Conservation (phyloP, 2,888 invertebrate species). For the Trachelus iudaicus region DNA sequence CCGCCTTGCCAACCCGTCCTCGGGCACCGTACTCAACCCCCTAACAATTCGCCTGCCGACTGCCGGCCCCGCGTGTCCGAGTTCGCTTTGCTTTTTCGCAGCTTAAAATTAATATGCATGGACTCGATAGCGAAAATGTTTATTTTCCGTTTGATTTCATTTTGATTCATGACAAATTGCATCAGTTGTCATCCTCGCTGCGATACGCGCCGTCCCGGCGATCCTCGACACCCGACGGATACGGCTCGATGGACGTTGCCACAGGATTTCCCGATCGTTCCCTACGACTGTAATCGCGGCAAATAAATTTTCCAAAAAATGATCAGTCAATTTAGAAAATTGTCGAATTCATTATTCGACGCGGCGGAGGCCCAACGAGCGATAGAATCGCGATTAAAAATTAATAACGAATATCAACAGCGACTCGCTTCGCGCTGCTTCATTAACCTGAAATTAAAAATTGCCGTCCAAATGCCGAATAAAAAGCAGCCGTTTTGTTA, state of each 20-base stretch:
- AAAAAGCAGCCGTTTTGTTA: constrained; percentile 35
- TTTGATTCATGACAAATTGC: constrained; percentile 63
- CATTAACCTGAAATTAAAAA: constrained; percentile 59
- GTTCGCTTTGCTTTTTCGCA: constrained; percentile 56
- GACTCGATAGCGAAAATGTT: constrained; percentile 59
- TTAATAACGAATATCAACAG: constrained; percentile 64
- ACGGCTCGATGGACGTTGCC: neutral
- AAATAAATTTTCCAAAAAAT: neutral
- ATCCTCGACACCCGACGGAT: neutral
- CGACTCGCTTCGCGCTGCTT: constrained; percentile 43
- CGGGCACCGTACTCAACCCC: neutral
- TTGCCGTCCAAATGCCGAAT: constrained; percentile 50
- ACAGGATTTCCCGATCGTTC: neutral
- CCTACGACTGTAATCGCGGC: neutral
- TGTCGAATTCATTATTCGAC: neutral
- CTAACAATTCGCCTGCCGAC: neutral
- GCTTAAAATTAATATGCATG: constrained; percentile 66
- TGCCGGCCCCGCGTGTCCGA: constrained; percentile 2
- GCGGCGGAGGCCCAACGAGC: neutral
- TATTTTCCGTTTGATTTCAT: constrained; percentile 64
- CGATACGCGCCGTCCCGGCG: neutral
- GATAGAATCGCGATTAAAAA: constrained; percentile 56
- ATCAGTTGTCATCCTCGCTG: constrained; percentile 14
- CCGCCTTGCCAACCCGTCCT: neutral
- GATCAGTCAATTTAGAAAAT: neutral